Evolutionary conservation across 2,797 vertebrate genomes (phyloP).

Genomic region (Crenichthys baileyi): DNA sequence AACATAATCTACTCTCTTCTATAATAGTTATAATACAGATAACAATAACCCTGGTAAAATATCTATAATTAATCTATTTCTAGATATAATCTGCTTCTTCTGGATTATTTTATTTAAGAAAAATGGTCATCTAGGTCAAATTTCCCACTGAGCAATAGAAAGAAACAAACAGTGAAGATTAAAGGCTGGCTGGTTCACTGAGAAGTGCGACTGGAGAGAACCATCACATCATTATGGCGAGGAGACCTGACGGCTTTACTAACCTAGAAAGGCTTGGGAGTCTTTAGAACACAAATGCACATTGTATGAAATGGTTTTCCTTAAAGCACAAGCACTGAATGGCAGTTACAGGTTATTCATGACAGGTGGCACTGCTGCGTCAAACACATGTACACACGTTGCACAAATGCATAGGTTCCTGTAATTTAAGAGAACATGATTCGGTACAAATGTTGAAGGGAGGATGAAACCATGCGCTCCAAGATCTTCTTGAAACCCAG

Average conservation of each 20-base stretch:
- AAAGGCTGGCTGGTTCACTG: conserved; percentile 80
- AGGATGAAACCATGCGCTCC: conserved; percentile 34
- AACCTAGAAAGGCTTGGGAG: conserved; percentile 51
- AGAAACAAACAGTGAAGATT: conserved; percentile 69
- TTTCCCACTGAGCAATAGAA: conserved; percentile 69
- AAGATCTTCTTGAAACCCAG: conserved; percentile 47
- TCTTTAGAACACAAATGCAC: conserved; percentile 56
- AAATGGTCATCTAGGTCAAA: conserved; percentile 66
- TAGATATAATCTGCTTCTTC: conserved; percentile 79
- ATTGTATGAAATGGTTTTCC: conserved; percentile 31
- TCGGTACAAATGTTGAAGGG: conserved; percentile 35
- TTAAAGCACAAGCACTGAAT: conserved; percentile 59
- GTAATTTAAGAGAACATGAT: conserved; percentile 58
- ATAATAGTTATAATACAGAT: conserved; percentile 78
- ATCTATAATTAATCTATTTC: conserved; percentile 81
- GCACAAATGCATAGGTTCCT: conserved; percentile 76
- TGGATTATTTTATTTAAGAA: conserved; percentile 75
- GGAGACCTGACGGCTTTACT: conserved; percentile 44
- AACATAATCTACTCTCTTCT: conserved; percentile 68
- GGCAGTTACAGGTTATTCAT: conserved; percentile 69
- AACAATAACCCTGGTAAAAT: conserved; percentile 80
- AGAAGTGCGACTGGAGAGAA: conserved; percentile 69
- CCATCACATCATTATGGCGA: conserved; percentile 59
- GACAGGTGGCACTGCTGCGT: conserved; percentile 79
- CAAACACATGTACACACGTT: conserved; percentile 72